Conservation (phyloP, 2,888 invertebrate genomes). For the Dasysyrphus tricinctus region DNA sequence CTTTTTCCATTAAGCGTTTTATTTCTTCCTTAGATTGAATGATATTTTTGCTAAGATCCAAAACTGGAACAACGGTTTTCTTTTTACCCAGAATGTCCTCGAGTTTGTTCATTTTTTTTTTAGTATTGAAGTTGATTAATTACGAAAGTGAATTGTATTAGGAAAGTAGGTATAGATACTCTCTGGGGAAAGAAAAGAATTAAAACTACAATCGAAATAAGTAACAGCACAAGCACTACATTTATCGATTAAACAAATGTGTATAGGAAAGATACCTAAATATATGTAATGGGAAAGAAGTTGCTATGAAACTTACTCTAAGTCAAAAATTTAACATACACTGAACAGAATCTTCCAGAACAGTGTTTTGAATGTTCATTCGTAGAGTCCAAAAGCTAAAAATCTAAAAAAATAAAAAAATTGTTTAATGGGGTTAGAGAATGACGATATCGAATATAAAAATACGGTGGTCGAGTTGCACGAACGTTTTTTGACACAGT, state of each 20-base stretch:
- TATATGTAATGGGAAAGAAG: too few relatives aligned
- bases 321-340: too few relatives aligned
- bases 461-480: too few relatives aligned
- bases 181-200: background rate
- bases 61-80: constrained; percentile 92
- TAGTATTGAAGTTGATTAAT: constrained; percentile 16
- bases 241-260: constrained; percentile 7
- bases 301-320: too few relatives aligned
- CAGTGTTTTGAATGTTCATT: too few relatives aligned
- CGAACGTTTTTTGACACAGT: too few relatives aligned
- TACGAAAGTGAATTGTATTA: background rate
- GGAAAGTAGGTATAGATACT: background rate
- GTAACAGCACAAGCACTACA: background rate
- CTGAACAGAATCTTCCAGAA: too few relatives aligned
- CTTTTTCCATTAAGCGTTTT: constrained; percentile 91
- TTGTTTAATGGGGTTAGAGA: too few relatives aligned
- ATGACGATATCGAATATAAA: too few relatives aligned
- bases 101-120: constrained; percentile 85
- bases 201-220: background rate
- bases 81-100: constrained; percentile 94
- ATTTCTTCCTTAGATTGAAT: constrained; percentile 93
- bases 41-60: constrained; percentile 92
- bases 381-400: too few relatives aligned
- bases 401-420: too few relatives aligned
- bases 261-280: too few relatives aligned